These are phyloP conservation scores for Pentamera pediparva DNA, from an alignment of 53 echinoderm and acorn worm genomes.

Conservation along the genomic window DNA sequence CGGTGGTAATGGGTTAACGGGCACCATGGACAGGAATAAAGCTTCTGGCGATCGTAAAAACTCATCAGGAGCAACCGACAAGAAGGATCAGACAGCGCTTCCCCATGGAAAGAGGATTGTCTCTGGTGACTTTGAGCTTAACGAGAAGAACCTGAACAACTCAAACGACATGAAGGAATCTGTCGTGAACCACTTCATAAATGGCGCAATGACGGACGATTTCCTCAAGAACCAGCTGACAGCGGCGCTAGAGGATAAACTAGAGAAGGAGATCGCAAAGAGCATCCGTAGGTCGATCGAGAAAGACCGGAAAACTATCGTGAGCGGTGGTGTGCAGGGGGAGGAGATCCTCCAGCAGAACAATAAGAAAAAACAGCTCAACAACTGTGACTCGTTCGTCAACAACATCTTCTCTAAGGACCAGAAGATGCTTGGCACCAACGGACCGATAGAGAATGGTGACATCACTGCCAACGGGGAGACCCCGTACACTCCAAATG, in stretches of 20 bases:
- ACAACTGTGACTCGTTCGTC: background rate
- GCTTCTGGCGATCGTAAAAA: background rate
- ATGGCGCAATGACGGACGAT: slow-evolving; percentile 17
- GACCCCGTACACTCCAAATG: background rate
- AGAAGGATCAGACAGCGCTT: background rate
- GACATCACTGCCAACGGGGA: background rate
- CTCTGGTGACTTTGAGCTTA: background rate
- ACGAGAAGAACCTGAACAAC: background rate
- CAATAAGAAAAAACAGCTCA: background rate
- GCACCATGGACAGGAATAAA: background rate
- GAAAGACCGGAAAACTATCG: background rate
- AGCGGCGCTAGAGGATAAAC: slow-evolving; percentile 10
- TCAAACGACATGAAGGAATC: background rate
- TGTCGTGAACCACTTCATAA: slow-evolving; percentile 27
- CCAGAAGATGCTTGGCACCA: background rate
- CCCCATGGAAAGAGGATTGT: background rate
- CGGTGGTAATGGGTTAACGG: slow-evolving; percentile 26
- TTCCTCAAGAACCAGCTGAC: slow-evolving; percentile 6
- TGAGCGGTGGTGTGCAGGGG: background rate
- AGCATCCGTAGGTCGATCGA: slow-evolving; percentile 4
- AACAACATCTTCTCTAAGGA: background rate
- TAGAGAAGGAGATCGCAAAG: slow-evolving; percentile 23
- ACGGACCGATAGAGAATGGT: slow-evolving; percentile 28
- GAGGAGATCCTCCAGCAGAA: background rate
- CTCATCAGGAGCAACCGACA: background rate